phyloP scores from a whole-genome alignment of 1,140 invertebrate genomes.

The Zophobas morio region DNA sequence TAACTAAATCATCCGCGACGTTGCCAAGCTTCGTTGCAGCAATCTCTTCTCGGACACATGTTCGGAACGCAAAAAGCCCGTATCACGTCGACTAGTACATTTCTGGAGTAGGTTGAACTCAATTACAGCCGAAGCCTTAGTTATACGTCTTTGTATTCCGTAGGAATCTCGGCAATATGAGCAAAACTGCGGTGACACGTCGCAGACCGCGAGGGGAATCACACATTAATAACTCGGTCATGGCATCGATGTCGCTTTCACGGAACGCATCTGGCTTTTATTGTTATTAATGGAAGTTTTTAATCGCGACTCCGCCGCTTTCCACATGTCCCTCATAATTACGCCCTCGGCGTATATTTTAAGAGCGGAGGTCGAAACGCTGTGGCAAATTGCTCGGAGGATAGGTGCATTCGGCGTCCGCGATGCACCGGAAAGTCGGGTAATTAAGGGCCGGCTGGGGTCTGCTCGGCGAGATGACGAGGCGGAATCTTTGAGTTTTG shows the following conservation, averaged over 20 bases:
- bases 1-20: too few species aligned
- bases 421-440: too few species aligned
- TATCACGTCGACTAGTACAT: conserved; percentile 45
- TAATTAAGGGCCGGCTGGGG: too few species aligned
- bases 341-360: conserved; percentile 50
- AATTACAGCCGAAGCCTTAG: conserved; percentile 45
- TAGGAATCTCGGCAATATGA: conserved; percentile 49
- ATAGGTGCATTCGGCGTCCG: background rate
- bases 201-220: conserved; percentile 48
- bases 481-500: background rate
- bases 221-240: conserved; percentile 51
- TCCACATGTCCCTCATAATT: conserved; percentile 48
- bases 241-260: conserved; percentile 50
- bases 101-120: conserved; percentile 47
- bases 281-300: conserved; percentile 57
- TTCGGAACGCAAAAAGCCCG: conserved; percentile 32
- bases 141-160: conserved; percentile 49
- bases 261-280: conserved; percentile 54
- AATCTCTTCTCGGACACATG: background rate
- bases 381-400: background rate
- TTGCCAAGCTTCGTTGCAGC: too few species aligned
- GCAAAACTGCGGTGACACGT: conserved; percentile 43
- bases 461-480: too few species aligned
- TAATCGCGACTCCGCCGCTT: conserved; percentile 49
- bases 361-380: conserved; percentile 49